Conservation (phyloP, 2,888 invertebrate genomes). For the Euzetes globulus region DNA sequence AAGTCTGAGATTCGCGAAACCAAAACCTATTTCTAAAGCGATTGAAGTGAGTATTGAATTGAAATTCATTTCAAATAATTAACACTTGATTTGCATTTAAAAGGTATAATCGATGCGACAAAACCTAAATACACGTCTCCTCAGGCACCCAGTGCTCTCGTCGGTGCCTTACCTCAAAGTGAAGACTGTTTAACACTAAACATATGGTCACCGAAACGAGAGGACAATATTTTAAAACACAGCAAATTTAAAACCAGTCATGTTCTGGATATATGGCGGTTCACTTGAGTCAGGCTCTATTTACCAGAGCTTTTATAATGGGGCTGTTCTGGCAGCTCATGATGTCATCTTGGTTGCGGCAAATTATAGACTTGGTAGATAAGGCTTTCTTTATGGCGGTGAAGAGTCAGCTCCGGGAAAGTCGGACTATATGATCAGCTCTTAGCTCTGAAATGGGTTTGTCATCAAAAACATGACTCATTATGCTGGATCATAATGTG, state of each 20-base stretch:
- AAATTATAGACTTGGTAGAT: not conserved
- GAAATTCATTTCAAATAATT: not conserved
- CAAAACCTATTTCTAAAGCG: not conserved
- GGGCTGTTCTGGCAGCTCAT: not conserved
- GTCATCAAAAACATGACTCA: no score
- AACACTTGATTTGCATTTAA: not conserved
- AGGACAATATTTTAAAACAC: not conserved
- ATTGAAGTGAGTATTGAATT: not conserved
- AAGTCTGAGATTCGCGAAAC: conserved; percentile 2
- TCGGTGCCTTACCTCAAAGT: not conserved
- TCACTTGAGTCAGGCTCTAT: not conserved
- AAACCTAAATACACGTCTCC: not conserved
- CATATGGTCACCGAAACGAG: not conserved
- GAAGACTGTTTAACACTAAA: conserved; percentile 12
- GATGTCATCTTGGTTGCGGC: not conserved
- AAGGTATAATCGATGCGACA: conserved; percentile 8
- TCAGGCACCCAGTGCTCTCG: not conserved
- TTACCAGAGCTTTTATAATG: not conserved
- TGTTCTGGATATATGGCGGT: conserved; percentile 8
- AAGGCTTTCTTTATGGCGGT: not conserved
- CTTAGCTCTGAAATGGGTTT: not conserved
- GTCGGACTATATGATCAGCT: not conserved
- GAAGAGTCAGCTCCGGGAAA: not conserved
- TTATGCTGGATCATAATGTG: no score
- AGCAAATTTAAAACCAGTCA: not conserved